phyloP scores from a whole-genome alignment of 2,888 invertebrate genomes.

The Mimachlamys varia region DNA sequence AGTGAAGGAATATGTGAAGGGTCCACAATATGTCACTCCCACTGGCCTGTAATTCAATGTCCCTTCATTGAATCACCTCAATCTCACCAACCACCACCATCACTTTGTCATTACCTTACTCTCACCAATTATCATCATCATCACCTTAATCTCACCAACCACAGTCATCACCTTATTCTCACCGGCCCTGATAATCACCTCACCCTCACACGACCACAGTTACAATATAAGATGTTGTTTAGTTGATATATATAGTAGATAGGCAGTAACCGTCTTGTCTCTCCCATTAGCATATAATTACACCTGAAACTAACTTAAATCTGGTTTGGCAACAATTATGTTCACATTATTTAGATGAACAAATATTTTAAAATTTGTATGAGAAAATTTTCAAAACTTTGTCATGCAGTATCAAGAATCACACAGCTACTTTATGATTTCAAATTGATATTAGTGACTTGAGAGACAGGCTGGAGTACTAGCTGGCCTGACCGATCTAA shows the following conservation, averaged over 20 bases:
- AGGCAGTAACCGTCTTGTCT: background rate
- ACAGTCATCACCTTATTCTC: slow-evolving; percentile 24
- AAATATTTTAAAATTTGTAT: background rate
- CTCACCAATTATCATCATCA: background rate
- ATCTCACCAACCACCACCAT: slow-evolving; percentile 13
- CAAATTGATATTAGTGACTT: too few species aligned
- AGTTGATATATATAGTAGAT: too few species aligned
- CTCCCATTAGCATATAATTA: background rate
- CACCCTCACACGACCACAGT: background rate
- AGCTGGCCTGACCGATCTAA: background rate
- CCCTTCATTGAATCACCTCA: background rate
- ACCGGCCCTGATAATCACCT: background rate
- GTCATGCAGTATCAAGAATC: too few species aligned
- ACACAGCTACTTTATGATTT: too few species aligned
- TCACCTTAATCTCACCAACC: background rate
- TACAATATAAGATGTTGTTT: background rate
- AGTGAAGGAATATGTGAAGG: too few species aligned
- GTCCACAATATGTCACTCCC: too few species aligned
- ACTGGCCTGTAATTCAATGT: too few species aligned
- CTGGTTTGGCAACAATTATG: too few species aligned
- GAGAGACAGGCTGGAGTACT: background rate
- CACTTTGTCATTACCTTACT: background rate
- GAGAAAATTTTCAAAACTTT: background rate
- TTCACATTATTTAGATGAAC: background rate
- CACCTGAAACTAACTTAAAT: background rate